Conservation (phyloP, 2,888 invertebrate genomes). For the Didymodactylos carnosus region DNA sequence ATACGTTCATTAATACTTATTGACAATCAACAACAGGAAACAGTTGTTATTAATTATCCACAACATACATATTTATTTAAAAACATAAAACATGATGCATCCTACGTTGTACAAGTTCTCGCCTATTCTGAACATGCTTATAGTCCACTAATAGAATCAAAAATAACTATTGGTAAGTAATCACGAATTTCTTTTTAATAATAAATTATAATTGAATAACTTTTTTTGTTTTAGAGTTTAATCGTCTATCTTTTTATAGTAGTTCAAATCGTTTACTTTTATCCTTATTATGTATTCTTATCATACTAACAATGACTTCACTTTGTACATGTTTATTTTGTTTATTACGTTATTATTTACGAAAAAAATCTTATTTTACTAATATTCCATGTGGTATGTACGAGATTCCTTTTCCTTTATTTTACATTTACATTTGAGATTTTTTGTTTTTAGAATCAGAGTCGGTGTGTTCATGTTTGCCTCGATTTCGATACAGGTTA, state of each 20-base stretch:
- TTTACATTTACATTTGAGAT: background rate
- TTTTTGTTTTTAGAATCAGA: background rate
- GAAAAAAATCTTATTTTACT: background rate
- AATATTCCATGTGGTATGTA: background rate
- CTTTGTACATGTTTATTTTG: background rate
- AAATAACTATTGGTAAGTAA: background rate
- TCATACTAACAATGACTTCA: background rate
- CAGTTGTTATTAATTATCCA: background rate
- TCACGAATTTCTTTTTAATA: background rate
- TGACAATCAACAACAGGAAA: background rate
- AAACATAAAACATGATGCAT: background rate
- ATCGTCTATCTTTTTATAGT: background rate
- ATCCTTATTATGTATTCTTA: background rate
- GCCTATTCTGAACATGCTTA: background rate
- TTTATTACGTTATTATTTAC: background rate
- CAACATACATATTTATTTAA: background rate
- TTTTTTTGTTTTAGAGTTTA: background rate
- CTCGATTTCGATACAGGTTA: background rate
- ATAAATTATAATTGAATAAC: background rate
- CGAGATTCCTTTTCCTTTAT: background rate
- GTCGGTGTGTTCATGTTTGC: background rate
- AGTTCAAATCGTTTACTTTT: background rate
- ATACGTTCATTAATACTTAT: background rate
- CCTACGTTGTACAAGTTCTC: background rate
- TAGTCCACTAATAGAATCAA: background rate